Base-by-base conservation (phyloP, 2,888 invertebrate species). In the Entomobrya proxima region DNA sequence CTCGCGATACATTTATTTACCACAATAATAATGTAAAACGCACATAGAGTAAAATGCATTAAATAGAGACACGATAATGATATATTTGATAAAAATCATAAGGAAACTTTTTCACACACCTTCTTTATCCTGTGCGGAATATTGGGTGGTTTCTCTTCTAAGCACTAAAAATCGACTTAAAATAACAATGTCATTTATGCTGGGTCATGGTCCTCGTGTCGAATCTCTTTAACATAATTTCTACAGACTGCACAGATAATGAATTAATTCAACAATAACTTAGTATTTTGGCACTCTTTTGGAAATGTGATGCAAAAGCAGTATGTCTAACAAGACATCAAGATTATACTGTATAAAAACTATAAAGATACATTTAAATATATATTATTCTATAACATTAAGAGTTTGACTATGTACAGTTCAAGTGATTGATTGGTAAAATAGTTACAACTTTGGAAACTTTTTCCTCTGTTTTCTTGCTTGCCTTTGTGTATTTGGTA, bases 341-440 rank as follows among this genome's bases (percentile, higher is more conserved):
- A 61, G 61, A 61, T 15, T 37, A 6, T 44, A 50, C 21, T 74
- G 74, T 74, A 74, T 74, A 74, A 74, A 67, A 74, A 74, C 50
- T 74, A 74, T 44, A 72, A 44, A 67, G 40, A 74, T 74, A 74
- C 50, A 32, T 74, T 74, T 72, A 74, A 74, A 74, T 74, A 67
- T 67, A 24, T 44, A 13, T 50, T 47, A 18, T 27, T 50, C 21
- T 21, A 67, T 40, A 21, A 18, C 27, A 37, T 18, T 64, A 47
- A 35, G 18, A 18, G 30, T n/a, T 32, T 74, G 74, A 50, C 50
- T 74, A 74, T 74, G 11, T 74, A 74, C 74, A 74, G 21, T 32
- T 50, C 50, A 30, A 74, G 15, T 47, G 30, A 74, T 9, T n/a
- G 32, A 1, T 35, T 15, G 4, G 50, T 50, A 72, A 44, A 47